Conservation (phyloP, 30 jellyfish, hydroid and myxozoan genomes). For the Pelagia noctiluca region DNA sequence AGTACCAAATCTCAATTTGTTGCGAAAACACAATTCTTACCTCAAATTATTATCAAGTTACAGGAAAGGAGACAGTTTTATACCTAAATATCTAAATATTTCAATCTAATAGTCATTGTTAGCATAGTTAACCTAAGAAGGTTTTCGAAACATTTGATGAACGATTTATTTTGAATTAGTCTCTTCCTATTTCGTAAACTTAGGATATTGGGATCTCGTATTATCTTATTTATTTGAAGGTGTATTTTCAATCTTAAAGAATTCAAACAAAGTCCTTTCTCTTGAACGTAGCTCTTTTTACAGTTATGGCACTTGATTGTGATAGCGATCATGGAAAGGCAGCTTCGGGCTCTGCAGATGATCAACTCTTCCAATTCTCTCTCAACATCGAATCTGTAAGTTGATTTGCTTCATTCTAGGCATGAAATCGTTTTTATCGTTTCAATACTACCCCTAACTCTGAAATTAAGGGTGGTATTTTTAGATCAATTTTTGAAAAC, state of each 20-base stretch:
- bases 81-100: too few species aligned
- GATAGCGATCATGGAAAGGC: constrained; percentile 48
- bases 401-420: not conserved
- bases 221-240: not conserved
- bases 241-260: not conserved
- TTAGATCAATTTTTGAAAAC: not conserved
- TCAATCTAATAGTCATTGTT: too few species aligned
- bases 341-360: constrained; percentile 72
- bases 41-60: too few species aligned
- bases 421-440: not conserved
- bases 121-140: not conserved
- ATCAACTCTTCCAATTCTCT: constrained; percentile 22
- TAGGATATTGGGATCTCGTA: not conserved
- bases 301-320: constrained; percentile 76
- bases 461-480: too few species aligned
- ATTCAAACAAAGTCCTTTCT: not conserved
- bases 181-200: not conserved
- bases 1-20: too few species aligned
- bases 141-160: not conserved
- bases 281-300: not conserved
- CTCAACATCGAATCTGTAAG: constrained; percentile 20
- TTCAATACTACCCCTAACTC: not conserved
- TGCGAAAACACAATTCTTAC: too few species aligned
- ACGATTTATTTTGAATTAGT: not conserved
- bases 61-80: too few species aligned